phyloP scores from a whole-genome alignment of 1,140 invertebrate genomes.

The Zaprionus ornatus region DNA sequence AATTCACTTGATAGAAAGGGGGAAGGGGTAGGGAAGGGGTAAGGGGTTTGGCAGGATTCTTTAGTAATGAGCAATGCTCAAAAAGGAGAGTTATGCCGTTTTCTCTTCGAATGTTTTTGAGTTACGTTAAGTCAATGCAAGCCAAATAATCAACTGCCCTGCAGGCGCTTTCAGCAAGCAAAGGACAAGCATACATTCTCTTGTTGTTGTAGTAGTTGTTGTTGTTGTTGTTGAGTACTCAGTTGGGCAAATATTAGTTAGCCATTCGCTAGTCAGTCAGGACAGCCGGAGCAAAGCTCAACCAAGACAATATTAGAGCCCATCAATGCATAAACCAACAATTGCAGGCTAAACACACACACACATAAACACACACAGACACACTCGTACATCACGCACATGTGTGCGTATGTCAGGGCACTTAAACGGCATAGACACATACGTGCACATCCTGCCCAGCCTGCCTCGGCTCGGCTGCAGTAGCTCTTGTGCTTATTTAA shows the following conservation, averaged over 20 bases:
- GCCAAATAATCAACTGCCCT: constrained; percentile 62
- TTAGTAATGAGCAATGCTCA: constrained; percentile 1
- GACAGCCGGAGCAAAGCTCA: constrained; percentile 25
- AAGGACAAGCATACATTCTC: not conserved
- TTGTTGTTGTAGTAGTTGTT: constrained; percentile 18
- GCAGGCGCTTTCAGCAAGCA: constrained; percentile 17
- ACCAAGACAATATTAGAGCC: constrained; percentile 26
- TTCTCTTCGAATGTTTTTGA: constrained; percentile 19
- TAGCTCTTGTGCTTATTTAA: constrained; percentile 61
- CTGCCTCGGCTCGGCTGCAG: constrained; percentile 14
- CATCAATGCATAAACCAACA: constrained; percentile 51
- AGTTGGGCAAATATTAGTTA: constrained; percentile 60
- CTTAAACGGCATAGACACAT: not conserved
- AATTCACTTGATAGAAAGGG: not conserved
- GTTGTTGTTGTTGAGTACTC: constrained; percentile 35
- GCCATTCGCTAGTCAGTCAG: constrained; percentile 34
- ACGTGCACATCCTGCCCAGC: not conserved
- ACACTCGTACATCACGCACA: not conserved
- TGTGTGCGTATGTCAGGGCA: constrained; percentile 5
- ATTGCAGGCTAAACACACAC: constrained; percentile 50
- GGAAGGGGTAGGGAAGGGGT: not conserved
- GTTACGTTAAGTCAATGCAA: constrained; percentile 56
- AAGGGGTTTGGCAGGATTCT: not conserved
- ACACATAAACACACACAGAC: not conserved
- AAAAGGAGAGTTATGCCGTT: constrained; percentile 14